Conservation (phyloP, 2,797 vertebrate species). For the Choloepus didactylus region DNA sequence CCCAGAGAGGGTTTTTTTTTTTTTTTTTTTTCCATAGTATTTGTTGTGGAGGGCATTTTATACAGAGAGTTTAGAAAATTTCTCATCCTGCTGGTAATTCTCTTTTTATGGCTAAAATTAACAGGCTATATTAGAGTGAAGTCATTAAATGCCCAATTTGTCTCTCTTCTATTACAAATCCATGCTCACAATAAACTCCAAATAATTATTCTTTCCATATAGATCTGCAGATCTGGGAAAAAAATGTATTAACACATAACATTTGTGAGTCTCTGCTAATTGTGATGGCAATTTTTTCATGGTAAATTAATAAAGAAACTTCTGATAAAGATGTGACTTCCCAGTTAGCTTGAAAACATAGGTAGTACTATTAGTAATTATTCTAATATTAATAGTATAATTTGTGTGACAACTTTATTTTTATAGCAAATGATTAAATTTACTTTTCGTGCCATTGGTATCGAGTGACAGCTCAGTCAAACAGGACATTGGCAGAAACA, state of each 20-base stretch:
- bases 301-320: neutral
- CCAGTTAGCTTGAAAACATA: neutral
- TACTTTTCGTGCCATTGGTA: neutral
- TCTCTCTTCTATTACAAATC: neutral
- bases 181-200: neutral
- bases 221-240: neutral
- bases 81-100: neutral
- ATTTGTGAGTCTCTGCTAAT: neutral
- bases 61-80: neutral
- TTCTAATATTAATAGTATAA: neutral
- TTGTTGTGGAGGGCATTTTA: neutral
- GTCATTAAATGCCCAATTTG: neutral
- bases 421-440: neutral
- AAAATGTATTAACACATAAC: neutral
- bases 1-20: too few species aligned
- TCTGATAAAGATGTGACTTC: neutral
- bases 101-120: neutral
- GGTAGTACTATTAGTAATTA: neutral
- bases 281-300: neutral
- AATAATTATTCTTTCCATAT: neutral
- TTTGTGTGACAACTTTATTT: neutral
- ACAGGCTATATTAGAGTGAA: neutral
- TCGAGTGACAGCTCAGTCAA: neutral
- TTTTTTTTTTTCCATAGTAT: neutral
- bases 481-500: neutral